Evolutionary conservation across 2,113 vertebrate species (phyloP).

Genomic region (Petrocephalus zakoni): DNA sequence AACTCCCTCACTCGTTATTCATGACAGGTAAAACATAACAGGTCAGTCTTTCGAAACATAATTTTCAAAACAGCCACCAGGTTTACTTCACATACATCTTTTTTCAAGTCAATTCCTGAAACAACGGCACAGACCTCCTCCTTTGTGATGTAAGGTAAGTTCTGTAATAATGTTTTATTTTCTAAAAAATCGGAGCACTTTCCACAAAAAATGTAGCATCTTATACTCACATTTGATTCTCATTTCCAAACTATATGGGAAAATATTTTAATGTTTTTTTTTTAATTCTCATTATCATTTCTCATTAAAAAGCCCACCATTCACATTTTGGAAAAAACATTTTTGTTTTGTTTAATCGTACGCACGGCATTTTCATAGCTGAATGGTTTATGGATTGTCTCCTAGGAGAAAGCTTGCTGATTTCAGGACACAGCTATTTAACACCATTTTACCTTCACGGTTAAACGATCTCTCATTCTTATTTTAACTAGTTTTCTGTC

Average conservation of each 20-base stretch:
- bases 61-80: background rate
- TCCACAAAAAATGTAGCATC: background rate
- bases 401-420: background rate
- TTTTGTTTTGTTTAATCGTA: background rate
- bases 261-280: background rate
- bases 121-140: background rate
- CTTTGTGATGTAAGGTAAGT: background rate
- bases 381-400: background rate
- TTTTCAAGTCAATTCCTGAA: background rate
- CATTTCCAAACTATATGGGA: background rate
- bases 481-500: background rate
- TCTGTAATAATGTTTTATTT: background rate
- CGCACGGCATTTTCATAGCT: background rate
- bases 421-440: background rate
- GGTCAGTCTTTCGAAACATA: conserved; percentile 2
- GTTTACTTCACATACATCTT: background rate
- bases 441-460: background rate
- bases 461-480: background rate
- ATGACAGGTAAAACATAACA: background rate
- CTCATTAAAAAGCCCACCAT: background rate
- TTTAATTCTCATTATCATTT: background rate
- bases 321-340: background rate
- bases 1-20: background rate
- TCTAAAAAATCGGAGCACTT: background rate
- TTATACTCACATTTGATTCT: background rate